These are phyloP conservation scores for Hydrolagus colliei DNA, from an alignment of 2,797 vertebrate species.

Conservation along the genomic window DNA sequence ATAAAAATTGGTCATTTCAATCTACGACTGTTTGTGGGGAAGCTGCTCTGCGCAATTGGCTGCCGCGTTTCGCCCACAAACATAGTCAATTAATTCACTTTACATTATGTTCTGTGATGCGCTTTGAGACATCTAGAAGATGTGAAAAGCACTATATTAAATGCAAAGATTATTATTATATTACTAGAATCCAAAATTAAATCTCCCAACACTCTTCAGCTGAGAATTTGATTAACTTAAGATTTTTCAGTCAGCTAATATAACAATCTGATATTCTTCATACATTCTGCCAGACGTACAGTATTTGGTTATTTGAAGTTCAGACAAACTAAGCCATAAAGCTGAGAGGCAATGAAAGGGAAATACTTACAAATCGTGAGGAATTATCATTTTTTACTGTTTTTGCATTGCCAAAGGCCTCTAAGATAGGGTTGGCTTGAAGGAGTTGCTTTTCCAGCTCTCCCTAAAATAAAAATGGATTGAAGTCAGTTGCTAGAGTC, in stretches of 20 bases:
- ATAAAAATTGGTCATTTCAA: no score
- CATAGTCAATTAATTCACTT: no score
- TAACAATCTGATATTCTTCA: not conserved
- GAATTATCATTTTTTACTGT: constrained; percentile 98
- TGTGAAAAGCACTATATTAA: no score
- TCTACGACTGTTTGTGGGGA: no score
- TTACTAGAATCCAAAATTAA: no score
- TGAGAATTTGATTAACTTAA: no score
- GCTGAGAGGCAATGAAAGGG: not conserved
- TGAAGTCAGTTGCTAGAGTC: constrained; percentile 30
- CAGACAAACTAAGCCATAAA: not conserved
- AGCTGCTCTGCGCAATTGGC: no score
- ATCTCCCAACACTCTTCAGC: no score
- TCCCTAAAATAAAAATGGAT: constrained; percentile 64
- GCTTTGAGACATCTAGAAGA: no score
- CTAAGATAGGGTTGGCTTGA: constrained; percentile 92
- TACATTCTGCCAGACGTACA: not conserved
- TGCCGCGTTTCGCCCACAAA: no score
- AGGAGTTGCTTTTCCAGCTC: constrained; percentile 97
- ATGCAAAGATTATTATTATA: no score
- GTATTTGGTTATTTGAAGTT: not conserved
- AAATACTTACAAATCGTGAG: constrained; percentile 83
- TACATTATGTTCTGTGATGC: no score
- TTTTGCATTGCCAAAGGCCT: constrained; percentile 96
- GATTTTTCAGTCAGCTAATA: not conserved